Evolutionary conservation across 2,113 vertebrate genomes (phyloP), one percentile per base, ranked within the genome.

Genomic region (Ctenomys sociabilis): DNA sequence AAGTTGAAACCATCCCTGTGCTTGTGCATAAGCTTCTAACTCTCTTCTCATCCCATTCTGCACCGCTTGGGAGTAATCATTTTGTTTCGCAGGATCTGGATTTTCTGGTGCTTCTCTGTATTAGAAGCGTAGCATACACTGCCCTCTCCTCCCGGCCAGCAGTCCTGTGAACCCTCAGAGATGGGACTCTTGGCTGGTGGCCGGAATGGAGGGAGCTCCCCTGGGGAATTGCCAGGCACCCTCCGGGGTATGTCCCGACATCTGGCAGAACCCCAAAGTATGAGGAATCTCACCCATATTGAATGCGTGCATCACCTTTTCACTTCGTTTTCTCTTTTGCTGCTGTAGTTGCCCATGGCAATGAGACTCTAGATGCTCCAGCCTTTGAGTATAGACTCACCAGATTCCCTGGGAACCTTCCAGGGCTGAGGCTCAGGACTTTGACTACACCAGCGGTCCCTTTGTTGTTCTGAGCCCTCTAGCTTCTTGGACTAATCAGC

Each of bases 71-170:
- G 17, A 75, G 43, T 52, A 82, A 63, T 54, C 66, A 49, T 87
- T 83, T 83, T 54, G 86, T 95, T 83, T 83, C 37, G 73, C 80
- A 3, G 43, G 40, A 63, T 84, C 68, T 91, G 70, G 57, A 77
- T 91, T 91, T 81, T 13, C 4, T 49, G 28, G 43, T 19, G 17
- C 32, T 73, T 80, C 68, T 40, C 35, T 57, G 59, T 43, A 45
- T 32, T 54, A 83, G 52, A 54, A 82, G 92, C 68, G 32, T 85
- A 59, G 24, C 64, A 45, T 87, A 7, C 37, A 40, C 64, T 11
- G 63, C 57, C 5, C 16, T 84, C 49, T 88, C 22, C 35, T 14
- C 32, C 35, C 59, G 90, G 28, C 73, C 66, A n/a, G 66, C 16
- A 5, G 2, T 49, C 82, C 59, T 82, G 66, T 30, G 52, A n/a